A percentile compares a stretch with the other conserved stretches of the same genome.
These are phyloP conservation scores for Odontothrips loti DNA, from an alignment of 2,888 invertebrate species.

Conservation along the genomic window DNA sequence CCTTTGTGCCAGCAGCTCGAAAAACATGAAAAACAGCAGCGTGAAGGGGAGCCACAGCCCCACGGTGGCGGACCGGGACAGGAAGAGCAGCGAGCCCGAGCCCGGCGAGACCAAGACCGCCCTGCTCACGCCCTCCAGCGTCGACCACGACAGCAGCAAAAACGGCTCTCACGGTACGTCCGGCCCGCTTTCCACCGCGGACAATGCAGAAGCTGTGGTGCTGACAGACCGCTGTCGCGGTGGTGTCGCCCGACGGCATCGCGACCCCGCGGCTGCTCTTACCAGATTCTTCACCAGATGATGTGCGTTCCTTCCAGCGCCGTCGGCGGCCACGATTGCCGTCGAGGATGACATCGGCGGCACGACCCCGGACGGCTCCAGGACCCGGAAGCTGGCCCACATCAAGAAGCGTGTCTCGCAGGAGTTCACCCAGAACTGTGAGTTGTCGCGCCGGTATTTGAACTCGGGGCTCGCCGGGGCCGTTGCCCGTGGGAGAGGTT, in stretches of 20 bases:
- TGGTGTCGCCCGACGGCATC: no score
- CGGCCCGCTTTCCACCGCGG: background rate
- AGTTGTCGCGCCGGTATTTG: no score
- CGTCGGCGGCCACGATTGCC: background rate
- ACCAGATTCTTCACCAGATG: background rate
- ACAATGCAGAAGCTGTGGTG: background rate
- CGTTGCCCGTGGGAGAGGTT: background rate
- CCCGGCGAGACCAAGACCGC: background rate
- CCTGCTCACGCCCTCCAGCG: background rate
- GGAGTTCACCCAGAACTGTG: background rate
- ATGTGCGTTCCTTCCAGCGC: background rate
- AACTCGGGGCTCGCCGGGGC: background rate
- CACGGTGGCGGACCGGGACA: no score
- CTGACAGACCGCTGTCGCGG: no score
- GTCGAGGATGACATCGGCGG: background rate
- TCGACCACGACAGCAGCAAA: background rate
- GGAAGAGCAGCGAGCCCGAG: background rate
- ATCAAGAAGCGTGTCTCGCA: conserved; percentile 19
- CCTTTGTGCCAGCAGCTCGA: no score
- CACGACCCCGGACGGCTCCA: background rate
- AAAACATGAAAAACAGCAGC: no score
- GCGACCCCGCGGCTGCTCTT: background rate
- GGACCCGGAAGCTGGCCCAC: background rate
- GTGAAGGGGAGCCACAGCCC: no score
- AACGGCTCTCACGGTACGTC: conserved; percentile 3